A percentile compares a stretch with the other conserved stretches of the same genome.
phyloP scores from a whole-genome alignment of 1,140 invertebrate genomes.

The Drosophila sulfurigaster region DNA sequence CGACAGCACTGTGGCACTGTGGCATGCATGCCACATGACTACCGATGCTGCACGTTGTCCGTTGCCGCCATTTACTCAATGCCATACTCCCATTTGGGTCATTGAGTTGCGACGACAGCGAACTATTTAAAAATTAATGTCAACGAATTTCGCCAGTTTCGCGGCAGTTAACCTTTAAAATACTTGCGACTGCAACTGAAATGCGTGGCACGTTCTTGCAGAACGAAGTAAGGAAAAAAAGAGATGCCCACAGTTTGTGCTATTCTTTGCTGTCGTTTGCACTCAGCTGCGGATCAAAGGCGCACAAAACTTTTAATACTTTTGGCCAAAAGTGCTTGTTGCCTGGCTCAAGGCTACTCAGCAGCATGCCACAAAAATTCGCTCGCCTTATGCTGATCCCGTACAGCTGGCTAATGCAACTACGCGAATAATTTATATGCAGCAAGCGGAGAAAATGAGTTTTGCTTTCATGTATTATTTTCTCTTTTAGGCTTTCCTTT shows the following conservation, averaged over 20 bases:
- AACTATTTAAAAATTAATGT: conserved; percentile 78
- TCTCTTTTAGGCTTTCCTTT: conserved; percentile 3
- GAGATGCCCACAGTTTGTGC: conserved; percentile 24
- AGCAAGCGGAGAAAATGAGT: conserved; percentile 46
- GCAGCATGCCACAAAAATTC: not conserved
- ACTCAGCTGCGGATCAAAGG: conserved; percentile 57
- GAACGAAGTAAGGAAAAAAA: not conserved
- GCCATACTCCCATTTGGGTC: not conserved
- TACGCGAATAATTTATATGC: conserved; percentile 63
- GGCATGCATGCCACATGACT: conserved; percentile 26
- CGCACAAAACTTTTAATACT: conserved; percentile 68
- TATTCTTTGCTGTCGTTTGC: conserved; percentile 32
- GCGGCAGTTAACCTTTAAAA: conserved; percentile 54
- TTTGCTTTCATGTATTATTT: conserved; percentile 6
- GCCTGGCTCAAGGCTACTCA: not conserved
- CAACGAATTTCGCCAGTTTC: conserved; percentile 62
- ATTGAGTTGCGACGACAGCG: not conserved
- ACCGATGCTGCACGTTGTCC: conserved; percentile 28
- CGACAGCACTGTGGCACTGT: not conserved
- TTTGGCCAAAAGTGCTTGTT: conserved; percentile 42
- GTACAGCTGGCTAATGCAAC: conserved; percentile 35
- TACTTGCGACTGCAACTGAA: conserved; percentile 19
- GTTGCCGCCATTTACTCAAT: not conserved
- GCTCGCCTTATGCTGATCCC: not conserved
- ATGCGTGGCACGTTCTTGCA: conserved; percentile 18